Conservation (phyloP, 2,113 vertebrate genomes). For the Sarotherodon lohbergeri region DNA sequence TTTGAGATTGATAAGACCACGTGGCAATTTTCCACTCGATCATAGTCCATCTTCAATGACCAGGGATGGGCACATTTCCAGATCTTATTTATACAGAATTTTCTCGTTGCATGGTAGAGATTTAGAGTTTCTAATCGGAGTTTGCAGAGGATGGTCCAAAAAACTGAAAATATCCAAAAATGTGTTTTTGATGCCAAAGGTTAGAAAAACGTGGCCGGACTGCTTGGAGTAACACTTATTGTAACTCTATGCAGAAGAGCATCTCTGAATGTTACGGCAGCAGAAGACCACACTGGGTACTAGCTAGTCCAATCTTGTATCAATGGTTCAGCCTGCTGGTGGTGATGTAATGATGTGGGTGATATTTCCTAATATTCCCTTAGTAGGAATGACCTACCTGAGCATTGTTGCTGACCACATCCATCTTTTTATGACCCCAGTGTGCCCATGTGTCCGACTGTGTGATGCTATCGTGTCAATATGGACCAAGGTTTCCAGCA, state of each 20-base stretch:
- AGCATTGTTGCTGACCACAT: background rate
- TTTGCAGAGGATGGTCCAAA: background rate
- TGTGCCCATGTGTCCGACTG: background rate
- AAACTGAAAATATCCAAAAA: background rate
- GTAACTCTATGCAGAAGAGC: background rate
- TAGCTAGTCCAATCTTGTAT: background rate
- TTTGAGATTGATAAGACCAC: background rate
- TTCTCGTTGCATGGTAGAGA: background rate
- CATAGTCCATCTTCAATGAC: background rate
- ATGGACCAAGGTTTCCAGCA: background rate
- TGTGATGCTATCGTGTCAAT: background rate
- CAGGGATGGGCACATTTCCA: background rate
- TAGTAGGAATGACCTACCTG: background rate
- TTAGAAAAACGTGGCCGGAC: accelerated
- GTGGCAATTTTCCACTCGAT: background rate
- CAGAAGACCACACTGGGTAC: background rate
- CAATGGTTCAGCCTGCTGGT: background rate
- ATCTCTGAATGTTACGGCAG: background rate
- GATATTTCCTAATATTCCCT: background rate
- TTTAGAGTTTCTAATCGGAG: background rate
- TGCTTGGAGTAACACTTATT: background rate
- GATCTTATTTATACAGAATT: background rate
- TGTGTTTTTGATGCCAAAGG: background rate
- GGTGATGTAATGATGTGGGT: background rate
- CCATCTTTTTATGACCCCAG: background rate